Evolutionary conservation across 2,797 vertebrate genomes (phyloP).

Genomic region (Rhinoraja longicauda): DNA sequence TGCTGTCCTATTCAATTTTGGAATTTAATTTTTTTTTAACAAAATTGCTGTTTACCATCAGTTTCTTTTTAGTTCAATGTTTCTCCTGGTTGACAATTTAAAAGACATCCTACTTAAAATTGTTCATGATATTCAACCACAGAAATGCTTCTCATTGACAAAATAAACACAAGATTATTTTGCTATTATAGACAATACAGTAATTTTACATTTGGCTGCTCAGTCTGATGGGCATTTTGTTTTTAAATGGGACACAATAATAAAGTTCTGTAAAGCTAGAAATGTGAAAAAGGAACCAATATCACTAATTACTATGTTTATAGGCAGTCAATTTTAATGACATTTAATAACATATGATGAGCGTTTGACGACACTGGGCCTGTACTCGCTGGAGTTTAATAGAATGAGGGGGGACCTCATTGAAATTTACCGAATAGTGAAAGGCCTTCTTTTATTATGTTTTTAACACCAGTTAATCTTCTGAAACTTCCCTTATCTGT

Average conservation of each 20-base stretch:
- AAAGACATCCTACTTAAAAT: not conserved
- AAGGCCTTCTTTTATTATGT: too few relatives aligned
- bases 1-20: not conserved
- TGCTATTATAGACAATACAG: not conserved
- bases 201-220: not conserved
- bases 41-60: not conserved
- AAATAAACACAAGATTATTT: not conserved
- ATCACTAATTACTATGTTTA: not conserved
- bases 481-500: too few relatives aligned
- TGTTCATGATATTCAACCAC: not conserved
- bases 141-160: not conserved
- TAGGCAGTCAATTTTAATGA: not conserved
- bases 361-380: too few relatives aligned
- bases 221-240: not conserved
- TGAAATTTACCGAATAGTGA: too few relatives aligned
- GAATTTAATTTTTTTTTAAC: not conserved
- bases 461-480: not conserved
- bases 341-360: too few relatives aligned
- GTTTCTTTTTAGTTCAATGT: not conserved
- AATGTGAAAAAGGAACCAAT: not conserved
- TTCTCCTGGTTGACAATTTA: too few relatives aligned
- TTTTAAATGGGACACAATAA: not conserved
- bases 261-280: not conserved
- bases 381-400: too few relatives aligned
- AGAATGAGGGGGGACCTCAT: too few relatives aligned